A percentile compares a stretch with the other conserved stretches of the same genome.
These are phyloP conservation scores for Remorina albescens DNA, from an alignment of 2,797 vertebrate species.

Conservation along the genomic window DNA sequence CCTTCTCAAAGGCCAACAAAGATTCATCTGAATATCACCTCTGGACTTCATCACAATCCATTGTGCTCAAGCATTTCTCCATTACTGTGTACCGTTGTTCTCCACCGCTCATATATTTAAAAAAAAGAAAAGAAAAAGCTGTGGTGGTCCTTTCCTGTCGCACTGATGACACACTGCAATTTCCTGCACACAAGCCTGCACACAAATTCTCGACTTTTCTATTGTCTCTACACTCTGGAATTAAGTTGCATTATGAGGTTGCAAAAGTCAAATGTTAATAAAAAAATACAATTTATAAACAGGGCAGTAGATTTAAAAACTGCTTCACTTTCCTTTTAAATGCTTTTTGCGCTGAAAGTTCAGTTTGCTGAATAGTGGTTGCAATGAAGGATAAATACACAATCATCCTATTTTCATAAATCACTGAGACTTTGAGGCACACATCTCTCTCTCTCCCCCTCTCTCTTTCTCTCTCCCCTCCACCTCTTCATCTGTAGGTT, in stretches of 20 bases:
- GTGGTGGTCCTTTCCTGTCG: not conserved
- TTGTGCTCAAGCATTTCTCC: conserved; percentile 38
- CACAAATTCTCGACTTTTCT: conserved; percentile 9
- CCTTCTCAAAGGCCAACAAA: conserved; percentile 40
- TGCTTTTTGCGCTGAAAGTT: conserved; percentile 11
- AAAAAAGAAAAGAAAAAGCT: conserved; percentile 20
- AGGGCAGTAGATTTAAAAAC: not conserved
- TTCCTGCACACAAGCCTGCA: not conserved
- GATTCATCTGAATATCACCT: conserved; percentile 41
- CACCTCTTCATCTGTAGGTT: conserved; percentile 61
- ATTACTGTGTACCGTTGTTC: conserved; percentile 31
- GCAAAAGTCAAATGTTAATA: not conserved
- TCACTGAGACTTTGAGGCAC: not conserved
- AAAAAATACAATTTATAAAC: not conserved
- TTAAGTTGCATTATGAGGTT: not conserved
- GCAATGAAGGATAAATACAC: conserved; percentile 5
- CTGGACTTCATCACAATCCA: conserved; percentile 19
- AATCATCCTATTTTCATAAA: not conserved
- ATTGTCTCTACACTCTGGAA: not conserved
- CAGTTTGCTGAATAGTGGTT: not conserved
- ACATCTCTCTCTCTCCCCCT: conserved; percentile 22
- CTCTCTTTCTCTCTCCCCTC: too few relatives aligned
- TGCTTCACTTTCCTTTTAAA: not conserved
- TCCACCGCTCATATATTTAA: conserved; percentile 6
- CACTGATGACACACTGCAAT: conserved; percentile 1